Conservation (phyloP, 2,888 invertebrate genomes). For the Norana najaformis region DNA sequence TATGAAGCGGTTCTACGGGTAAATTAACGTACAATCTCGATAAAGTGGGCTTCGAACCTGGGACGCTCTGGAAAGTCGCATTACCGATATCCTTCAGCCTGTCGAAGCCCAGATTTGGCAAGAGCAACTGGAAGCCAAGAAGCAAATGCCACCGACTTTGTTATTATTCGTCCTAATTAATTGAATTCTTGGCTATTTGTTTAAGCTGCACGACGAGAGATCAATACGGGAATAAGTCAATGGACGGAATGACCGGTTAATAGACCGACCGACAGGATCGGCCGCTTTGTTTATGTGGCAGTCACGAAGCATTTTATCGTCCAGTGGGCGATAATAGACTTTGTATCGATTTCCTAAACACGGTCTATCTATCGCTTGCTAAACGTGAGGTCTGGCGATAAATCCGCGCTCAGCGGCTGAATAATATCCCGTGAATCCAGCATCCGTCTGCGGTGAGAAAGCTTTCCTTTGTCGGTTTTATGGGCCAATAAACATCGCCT, state of each 20-base stretch:
- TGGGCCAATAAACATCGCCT: background rate
- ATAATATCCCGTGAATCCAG: too few species aligned
- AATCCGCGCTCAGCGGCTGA: background rate
- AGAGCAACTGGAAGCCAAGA: too few species aligned
- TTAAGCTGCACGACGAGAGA: background rate
- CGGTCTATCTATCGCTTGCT: background rate
- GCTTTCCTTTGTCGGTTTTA: background rate
- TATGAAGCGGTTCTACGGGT: background rate
- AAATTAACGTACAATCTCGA: background rate
- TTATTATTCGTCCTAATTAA: too few species aligned
- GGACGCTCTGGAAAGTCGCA: background rate
- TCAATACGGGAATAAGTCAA: background rate
- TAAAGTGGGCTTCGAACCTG: background rate
- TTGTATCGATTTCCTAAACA: background rate
- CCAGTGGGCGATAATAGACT: slow-evolving; percentile 6
- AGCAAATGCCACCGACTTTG: too few species aligned
- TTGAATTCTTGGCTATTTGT: too few species aligned
- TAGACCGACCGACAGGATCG: background rate
- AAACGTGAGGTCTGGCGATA: background rate
- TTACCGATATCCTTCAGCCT: background rate
- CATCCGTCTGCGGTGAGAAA: background rate
- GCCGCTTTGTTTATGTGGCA: background rate
- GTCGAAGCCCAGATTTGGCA: background rate
- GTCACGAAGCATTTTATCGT: background rate
- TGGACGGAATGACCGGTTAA: background rate